A percentile compares a stretch with the other conserved stretches of the same genome.
phyloP scores from a whole-genome alignment of 2,888 invertebrate genomes.

The Sphinx pinastri region DNA sequence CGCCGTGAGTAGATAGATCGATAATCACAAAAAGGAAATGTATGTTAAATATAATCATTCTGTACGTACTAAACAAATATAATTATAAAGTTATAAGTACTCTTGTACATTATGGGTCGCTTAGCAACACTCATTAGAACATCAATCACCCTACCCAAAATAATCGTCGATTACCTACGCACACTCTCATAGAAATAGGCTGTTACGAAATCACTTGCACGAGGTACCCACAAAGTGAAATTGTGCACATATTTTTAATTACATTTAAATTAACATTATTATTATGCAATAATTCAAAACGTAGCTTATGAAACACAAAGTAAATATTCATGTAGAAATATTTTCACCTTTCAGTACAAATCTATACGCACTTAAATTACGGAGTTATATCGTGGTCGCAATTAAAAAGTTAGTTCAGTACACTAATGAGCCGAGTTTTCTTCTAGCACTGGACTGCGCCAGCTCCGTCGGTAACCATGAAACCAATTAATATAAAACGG shows the following conservation, averaged over 20 bases:
- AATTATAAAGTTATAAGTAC: neutral
- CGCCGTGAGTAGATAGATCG: neutral
- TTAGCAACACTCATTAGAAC: too few species aligned
- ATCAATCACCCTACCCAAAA: too few species aligned
- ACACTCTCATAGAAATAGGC: neutral
- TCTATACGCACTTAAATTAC: slow-evolving; percentile 1
- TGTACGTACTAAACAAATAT: neutral
- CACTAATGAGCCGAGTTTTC: slow-evolving; percentile 63
- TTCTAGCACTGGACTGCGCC: slow-evolving; percentile 49
- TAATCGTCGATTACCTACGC: neutral
- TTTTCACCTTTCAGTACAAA: slow-evolving; percentile 15
- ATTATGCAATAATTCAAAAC: slow-evolving; percentile 16
- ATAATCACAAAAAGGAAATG: neutral
- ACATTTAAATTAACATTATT: slow-evolving; percentile 1
- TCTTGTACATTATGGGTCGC: too few species aligned
- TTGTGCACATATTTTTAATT: neutral
- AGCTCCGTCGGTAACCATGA: slow-evolving; percentile 52
- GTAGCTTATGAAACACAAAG: neutral
- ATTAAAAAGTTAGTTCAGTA: slow-evolving; percentile 50
- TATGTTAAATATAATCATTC: neutral
- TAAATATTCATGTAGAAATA: slow-evolving; percentile 16
- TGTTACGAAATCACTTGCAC: neutral
- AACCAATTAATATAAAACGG: slow-evolving; percentile 68
- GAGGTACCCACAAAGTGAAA: neutral
- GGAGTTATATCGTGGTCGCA: slow-evolving; percentile 37